Percentiles rank a stretch among this genome's conserved stretches.
These are phyloP conservation scores for Sicus ferrugineus DNA, from an alignment of 2,888 invertebrate species.

Conservation along the genomic window DNA sequence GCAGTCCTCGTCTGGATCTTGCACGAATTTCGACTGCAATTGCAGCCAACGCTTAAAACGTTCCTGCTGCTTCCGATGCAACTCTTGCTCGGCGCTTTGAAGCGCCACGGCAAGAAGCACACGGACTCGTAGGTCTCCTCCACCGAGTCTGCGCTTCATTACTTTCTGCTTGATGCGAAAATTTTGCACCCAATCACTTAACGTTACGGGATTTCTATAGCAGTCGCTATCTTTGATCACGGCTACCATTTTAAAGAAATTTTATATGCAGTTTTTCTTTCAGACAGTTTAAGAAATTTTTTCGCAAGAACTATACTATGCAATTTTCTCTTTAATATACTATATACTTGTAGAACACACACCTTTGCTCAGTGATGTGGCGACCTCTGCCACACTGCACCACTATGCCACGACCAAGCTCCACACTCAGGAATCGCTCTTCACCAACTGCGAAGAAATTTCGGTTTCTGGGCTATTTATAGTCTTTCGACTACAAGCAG, in stretches of 20 bases:
- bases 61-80: conserved; percentile 68
- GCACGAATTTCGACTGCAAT: conserved; percentile 59
- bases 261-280: conserved; percentile 26
- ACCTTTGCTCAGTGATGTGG: too few species aligned
- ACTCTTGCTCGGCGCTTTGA: conserved; percentile 66
- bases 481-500: neutral
- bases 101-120: conserved; percentile 69
- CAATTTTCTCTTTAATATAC: neutral
- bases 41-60: conserved; percentile 67
- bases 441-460: conserved; percentile 31
- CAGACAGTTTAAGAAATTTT: neutral
- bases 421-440: conserved; percentile 25
- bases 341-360: conserved; percentile 33
- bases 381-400: too few species aligned
- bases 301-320: neutral
- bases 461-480: conserved; percentile 20
- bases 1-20: neutral
- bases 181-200: conserved; percentile 68
- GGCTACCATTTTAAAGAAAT: conserved; percentile 40
- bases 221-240: conserved; percentile 42
- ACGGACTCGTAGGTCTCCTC: conserved; percentile 68
- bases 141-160: conserved; percentile 64
- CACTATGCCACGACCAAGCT: too few species aligned
- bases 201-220: conserved; percentile 51
- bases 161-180: conserved; percentile 67